phyloP scores from a whole-genome alignment of 2,113 vertebrate species.

The Chlamydotis undulata region DNA sequence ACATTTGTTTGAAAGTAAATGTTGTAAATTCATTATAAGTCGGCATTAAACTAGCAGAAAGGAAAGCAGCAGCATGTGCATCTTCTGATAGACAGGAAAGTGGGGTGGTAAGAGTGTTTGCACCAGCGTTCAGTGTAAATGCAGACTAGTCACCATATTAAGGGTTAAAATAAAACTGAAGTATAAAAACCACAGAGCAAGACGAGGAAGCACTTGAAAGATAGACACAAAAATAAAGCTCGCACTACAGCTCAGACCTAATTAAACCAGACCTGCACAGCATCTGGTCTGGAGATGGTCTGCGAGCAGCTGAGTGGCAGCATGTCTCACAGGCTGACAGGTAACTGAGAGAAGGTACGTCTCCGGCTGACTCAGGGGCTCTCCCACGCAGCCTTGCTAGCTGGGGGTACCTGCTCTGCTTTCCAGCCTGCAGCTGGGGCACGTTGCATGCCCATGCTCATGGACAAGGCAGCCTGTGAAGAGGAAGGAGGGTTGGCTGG shows the following conservation, averaged over 20 bases:
- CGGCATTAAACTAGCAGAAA: background rate
- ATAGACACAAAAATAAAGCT: background rate
- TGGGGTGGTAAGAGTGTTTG: background rate
- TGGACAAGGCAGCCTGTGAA: background rate
- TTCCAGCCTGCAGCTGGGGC: background rate
- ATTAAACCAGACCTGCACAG: background rate
- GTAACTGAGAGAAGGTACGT: background rate
- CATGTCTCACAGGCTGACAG: background rate
- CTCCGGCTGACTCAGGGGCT: background rate
- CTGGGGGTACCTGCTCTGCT: background rate
- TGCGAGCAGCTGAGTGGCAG: constrained; percentile 42
- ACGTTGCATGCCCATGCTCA: accelerated
- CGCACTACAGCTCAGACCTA: background rate
- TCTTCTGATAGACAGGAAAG: background rate
- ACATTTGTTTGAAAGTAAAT: background rate
- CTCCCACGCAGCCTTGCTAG: background rate
- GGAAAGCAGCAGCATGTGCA: background rate
- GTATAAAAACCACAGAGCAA: background rate
- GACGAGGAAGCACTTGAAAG: background rate
- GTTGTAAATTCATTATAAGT: background rate
- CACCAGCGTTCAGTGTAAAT: accelerated
- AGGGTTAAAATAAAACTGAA: constrained; percentile 5
- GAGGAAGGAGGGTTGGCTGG: background rate
- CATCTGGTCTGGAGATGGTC: constrained; percentile 38
- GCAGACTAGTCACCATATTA: background rate